Conservation (phyloP, 2,113 vertebrate genomes). For the Ariopsis seemanni region DNA sequence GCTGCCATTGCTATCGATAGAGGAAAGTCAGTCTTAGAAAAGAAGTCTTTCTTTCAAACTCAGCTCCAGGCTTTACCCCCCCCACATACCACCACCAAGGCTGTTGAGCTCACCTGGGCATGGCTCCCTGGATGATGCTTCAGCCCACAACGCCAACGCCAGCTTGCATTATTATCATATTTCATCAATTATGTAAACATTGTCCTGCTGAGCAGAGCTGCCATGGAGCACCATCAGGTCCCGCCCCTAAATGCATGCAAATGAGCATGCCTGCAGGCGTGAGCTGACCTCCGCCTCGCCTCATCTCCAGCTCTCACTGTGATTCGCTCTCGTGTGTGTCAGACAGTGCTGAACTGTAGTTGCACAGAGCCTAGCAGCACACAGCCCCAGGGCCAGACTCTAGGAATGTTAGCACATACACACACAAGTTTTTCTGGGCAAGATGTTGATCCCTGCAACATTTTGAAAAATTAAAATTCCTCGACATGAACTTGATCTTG, state of each 20-base stretch:
- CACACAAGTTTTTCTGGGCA: conserved; percentile 46
- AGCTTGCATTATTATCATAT: conserved; percentile 79
- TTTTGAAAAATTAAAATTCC: conserved; percentile 45
- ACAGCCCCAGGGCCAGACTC: conserved; percentile 35
- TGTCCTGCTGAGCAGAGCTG: conserved; percentile 50
- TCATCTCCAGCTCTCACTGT: conserved; percentile 39
- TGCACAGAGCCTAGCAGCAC: conserved; percentile 46
- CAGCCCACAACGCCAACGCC: conserved; percentile 57
- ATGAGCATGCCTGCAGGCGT: conserved; percentile 68
- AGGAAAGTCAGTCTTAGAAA: conserved; percentile 49
- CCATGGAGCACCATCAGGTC: conserved; percentile 54
- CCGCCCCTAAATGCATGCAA: conserved; percentile 69
- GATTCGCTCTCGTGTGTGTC: conserved; percentile 52
- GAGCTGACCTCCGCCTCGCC: conserved; percentile 66
- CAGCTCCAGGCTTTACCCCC: conserved; percentile 26
- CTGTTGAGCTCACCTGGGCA: conserved; percentile 44
- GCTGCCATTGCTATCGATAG: conserved; percentile 36
- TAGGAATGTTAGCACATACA: conserved; percentile 39
- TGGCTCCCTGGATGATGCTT: conserved; percentile 48
- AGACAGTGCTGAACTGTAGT: conserved; percentile 46
- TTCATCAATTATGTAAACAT: conserved; percentile 81
- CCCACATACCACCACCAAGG: conserved; percentile 10
- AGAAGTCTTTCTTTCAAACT: conserved; percentile 38
- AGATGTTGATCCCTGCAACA: conserved; percentile 40
- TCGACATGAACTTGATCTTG: conserved; percentile 41